Evolutionary conservation across 2,888 invertebrate genomes (phyloP).

Genomic region (Cephus pygmeus): DNA sequence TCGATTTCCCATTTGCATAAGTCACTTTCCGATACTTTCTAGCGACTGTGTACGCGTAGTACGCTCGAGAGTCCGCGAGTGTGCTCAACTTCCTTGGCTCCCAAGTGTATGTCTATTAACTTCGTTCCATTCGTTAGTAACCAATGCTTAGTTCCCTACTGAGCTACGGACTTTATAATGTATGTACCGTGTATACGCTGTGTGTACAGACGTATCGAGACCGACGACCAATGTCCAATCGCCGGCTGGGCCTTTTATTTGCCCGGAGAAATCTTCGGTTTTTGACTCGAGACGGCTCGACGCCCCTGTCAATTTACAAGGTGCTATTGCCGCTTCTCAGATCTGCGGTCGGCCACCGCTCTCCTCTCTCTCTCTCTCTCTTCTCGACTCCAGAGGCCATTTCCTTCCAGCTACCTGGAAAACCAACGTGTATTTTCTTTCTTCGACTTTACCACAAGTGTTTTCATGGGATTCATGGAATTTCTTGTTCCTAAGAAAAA

Average conservation of each 20-base stretch:
- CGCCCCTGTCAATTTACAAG: constrained; percentile 31
- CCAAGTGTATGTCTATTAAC: not conserved
- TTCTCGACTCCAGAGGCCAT: not conserved
- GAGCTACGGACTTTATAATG: not conserved
- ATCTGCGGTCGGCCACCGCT: not conserved
- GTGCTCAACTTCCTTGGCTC: not conserved
- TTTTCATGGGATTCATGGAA: not conserved
- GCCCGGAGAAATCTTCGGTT: constrained; percentile 37
- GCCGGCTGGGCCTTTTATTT: constrained; percentile 23
- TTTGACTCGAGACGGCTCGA: constrained; percentile 47
- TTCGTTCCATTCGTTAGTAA: not conserved
- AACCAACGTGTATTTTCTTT: not conserved
- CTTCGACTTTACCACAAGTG: not conserved
- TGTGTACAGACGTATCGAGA: not conserved
- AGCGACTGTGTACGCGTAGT: not conserved
- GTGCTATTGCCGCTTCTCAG: not conserved
- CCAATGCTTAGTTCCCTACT: not conserved
- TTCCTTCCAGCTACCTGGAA: not conserved
- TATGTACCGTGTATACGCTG: not conserved
- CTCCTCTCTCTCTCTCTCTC: not conserved
- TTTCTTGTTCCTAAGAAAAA: not conserved
- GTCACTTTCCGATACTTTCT: constrained; percentile 7
- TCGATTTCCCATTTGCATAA: not conserved
- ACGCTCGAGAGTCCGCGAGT: not conserved
- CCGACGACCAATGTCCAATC: not conserved